phyloP scores from a whole-genome alignment of 1,140 invertebrate genomes.

The Dufourea novaeangliae region DNA sequence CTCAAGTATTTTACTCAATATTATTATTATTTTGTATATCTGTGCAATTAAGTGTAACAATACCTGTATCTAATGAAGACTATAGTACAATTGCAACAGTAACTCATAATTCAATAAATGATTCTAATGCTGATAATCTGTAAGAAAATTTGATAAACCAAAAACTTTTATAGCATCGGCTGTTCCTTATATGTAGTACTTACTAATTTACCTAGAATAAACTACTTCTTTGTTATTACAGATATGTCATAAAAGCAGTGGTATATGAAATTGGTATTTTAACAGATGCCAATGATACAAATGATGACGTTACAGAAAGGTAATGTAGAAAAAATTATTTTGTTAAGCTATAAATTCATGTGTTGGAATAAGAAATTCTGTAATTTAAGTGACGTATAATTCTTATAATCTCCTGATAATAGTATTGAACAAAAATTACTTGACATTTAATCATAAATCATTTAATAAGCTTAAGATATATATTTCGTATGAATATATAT shows the following conservation, averaged over 20 bases:
- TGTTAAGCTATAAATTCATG: background rate
- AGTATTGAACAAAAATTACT: background rate
- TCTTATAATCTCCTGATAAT: background rate
- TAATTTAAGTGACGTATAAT: background rate
- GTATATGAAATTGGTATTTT: constrained; percentile 84
- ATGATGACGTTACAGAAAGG: constrained; percentile 69
- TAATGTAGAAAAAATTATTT: constrained; percentile 8
- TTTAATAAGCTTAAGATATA: no score
- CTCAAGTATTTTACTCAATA: constrained; percentile 13
- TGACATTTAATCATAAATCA: no score
- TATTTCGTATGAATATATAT: no score
- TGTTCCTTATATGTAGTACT: background rate
- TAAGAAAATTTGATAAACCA: constrained; percentile 22
- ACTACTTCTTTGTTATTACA: constrained; percentile 47
- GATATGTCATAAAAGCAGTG: constrained; percentile 83
- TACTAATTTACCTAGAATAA: background rate
- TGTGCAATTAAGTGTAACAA: constrained; percentile 13
- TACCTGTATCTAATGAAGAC: background rate
- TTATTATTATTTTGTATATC: constrained; percentile 22
- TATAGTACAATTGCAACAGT: background rate
- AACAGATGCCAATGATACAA: constrained; percentile 80
- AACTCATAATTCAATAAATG: constrained; percentile 8
- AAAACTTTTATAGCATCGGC: no score
- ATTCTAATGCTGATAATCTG: constrained; percentile 30
- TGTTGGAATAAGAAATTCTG: background rate